A percentile compares a stretch with the other conserved stretches of the same genome.
These are phyloP conservation scores for Poeciliopsis turneri DNA, from an alignment of 2,797 vertebrate genomes.

Conservation along the genomic window DNA sequence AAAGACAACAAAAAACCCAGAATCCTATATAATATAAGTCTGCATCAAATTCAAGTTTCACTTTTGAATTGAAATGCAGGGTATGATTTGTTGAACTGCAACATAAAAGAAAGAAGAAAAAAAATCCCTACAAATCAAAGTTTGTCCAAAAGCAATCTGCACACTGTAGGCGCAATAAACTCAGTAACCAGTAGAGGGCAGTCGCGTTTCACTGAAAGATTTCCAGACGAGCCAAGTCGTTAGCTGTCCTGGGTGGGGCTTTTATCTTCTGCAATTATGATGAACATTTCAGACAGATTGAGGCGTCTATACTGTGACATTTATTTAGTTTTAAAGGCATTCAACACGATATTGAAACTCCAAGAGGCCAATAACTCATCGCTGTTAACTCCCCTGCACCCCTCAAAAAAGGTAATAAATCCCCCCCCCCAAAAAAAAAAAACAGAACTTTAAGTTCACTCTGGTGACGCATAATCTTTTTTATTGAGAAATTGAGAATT, in stretches of 20 bases:
- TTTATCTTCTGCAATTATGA: not conserved
- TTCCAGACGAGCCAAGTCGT: not conserved
- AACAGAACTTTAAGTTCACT: not conserved
- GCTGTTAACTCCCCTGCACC: rapidly evolving
- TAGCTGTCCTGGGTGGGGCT: constrained; percentile 10
- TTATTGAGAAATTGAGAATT: not conserved
- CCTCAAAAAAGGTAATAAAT: not conserved
- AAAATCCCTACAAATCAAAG: not conserved
- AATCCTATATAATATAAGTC: no score
- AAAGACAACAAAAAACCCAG: no score
- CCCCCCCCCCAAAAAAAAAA: not conserved
- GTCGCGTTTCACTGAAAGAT: constrained; percentile 59
- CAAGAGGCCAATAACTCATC: not conserved
- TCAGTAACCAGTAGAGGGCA: constrained; percentile 73
- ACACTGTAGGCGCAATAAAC: constrained; percentile 37
- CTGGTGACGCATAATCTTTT: not conserved
- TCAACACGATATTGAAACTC: not conserved
- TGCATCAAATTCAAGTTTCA: not conserved
- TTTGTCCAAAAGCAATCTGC: not conserved
- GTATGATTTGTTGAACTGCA: not conserved
- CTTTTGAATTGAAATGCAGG: not conserved
- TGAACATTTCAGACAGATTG: not conserved
- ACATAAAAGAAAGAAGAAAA: not conserved
- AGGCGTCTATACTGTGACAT: not conserved
- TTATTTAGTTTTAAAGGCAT: not conserved